Conservation (phyloP, 2,888 invertebrate genomes). For the Gerris lacustris region DNA sequence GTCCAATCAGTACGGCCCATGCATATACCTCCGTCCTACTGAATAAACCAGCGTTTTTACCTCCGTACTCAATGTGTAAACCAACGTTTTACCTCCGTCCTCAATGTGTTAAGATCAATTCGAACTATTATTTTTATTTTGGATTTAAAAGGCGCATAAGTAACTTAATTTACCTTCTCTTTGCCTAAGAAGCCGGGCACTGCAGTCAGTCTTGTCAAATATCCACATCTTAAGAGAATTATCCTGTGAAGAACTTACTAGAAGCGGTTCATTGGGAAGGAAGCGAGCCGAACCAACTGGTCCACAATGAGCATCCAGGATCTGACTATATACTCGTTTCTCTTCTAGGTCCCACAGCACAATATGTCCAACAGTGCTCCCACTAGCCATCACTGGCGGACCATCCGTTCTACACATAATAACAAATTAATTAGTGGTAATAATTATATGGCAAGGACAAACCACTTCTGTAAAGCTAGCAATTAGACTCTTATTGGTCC, state of each 20-base stretch:
- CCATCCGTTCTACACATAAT: slow-evolving; percentile 49
- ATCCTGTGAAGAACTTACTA: slow-evolving; percentile 85
- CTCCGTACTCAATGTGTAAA: too few relatives aligned
- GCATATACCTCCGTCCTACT: too few relatives aligned
- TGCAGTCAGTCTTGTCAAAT: slow-evolving; percentile 86
- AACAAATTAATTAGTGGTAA: too few relatives aligned
- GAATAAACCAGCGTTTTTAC: too few relatives aligned
- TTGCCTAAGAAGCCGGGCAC: slow-evolving; percentile 63
- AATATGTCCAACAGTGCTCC: slow-evolving; percentile 69
- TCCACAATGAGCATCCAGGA: slow-evolving; percentile 63
- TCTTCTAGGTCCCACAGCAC: slow-evolving; percentile 90
- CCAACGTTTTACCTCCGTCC: too few relatives aligned
- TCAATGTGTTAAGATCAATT: too few relatives aligned
- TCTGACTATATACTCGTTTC: slow-evolving; percentile 61
- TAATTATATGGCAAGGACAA: too few relatives aligned
- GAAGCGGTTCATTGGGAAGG: slow-evolving; percentile 74
- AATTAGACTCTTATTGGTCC: too few relatives aligned
- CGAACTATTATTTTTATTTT: too few relatives aligned
- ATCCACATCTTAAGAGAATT: slow-evolving; percentile 84
- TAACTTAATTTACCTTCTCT: slow-evolving; percentile 46
- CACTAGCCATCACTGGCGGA: slow-evolving; percentile 72
- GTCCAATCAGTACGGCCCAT: too few relatives aligned
- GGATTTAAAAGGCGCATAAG: too few relatives aligned
- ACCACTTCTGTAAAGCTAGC: too few relatives aligned
- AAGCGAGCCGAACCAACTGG: slow-evolving; percentile 69